phyloP scores from a whole-genome alignment of 2,888 invertebrate genomes.

The Meliscaeva auricollis region DNA sequence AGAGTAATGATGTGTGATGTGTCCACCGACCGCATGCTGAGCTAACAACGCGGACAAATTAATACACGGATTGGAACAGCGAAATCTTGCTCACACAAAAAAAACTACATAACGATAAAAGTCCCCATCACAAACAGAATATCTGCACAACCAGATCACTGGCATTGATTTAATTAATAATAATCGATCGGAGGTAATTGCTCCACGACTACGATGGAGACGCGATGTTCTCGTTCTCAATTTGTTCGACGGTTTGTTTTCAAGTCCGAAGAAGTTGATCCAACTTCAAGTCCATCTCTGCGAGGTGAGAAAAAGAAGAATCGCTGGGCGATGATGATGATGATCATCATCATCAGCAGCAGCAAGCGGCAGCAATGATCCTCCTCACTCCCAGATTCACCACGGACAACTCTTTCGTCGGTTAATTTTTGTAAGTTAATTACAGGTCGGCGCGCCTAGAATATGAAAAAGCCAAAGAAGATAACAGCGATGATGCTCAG shows the following conservation, averaged over 20 bases:
- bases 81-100: constrained; percentile 31
- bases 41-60: constrained; percentile 76
- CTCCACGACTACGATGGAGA: constrained; percentile 51
- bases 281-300: background rate
- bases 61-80: constrained; percentile 66
- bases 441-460: constrained; percentile 72
- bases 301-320: constrained; percentile 73
- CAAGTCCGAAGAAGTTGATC: constrained; percentile 37
- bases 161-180: constrained; percentile 76
- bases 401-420: constrained; percentile 76
- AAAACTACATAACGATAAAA: background rate
- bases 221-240: constrained; percentile 71
- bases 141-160: constrained; percentile 57
- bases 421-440: constrained; percentile 77
- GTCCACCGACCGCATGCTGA: constrained; percentile 75
- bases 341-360: constrained; percentile 31
- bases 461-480: constrained; percentile 24
- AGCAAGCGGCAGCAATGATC: constrained; percentile 39
- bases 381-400: constrained; percentile 55
- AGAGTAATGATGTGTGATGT: constrained; percentile 76
- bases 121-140: constrained; percentile 7
- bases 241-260: constrained; percentile 72
- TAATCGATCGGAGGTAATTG: constrained; percentile 75
- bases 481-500: constrained; percentile 26
- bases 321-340: constrained; percentile 60